Percentiles rank a stretch among this genome's conserved stretches.
Evolutionary conservation across 2,888 invertebrate species (phyloP).

Genomic region (Latrodectus hesperus): DNA sequence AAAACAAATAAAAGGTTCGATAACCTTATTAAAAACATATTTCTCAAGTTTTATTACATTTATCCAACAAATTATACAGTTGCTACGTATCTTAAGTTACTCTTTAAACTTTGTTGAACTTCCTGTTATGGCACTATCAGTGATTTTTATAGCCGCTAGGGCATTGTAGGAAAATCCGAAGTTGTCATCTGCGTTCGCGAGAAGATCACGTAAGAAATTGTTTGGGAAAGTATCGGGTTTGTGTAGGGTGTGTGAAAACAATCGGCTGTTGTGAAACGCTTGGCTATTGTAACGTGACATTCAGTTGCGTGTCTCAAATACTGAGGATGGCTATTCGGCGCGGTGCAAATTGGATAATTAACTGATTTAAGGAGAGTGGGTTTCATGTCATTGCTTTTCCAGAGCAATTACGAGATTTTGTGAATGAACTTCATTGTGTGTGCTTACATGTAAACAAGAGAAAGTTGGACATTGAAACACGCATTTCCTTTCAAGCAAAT

Average conservation of each 20-base stretch:
- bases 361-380: background rate
- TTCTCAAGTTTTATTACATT: too few species aligned
- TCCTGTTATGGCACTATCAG: too few species aligned
- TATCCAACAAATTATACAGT: too few species aligned
- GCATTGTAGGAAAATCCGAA: too few species aligned
- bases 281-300: slow-evolving; percentile 3
- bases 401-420: background rate
- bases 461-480: too few species aligned
- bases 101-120: too few species aligned
- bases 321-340: slow-evolving; percentile 4
- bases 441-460: too few species aligned
- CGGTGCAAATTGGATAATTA: background rate
- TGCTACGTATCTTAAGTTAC: too few species aligned
- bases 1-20: too few species aligned
- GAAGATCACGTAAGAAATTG: background rate
- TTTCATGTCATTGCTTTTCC: background rate
- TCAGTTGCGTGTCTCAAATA: background rate
- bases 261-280: background rate
- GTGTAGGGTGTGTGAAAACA: background rate
- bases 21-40: too few species aligned
- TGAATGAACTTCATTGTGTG: background rate
- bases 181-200: background rate
- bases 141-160: too few species aligned
- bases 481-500: too few species aligned
- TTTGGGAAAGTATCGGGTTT: background rate